Conservation (phyloP, 2,888 invertebrate species). For the Lysandra bellargus region DNA sequence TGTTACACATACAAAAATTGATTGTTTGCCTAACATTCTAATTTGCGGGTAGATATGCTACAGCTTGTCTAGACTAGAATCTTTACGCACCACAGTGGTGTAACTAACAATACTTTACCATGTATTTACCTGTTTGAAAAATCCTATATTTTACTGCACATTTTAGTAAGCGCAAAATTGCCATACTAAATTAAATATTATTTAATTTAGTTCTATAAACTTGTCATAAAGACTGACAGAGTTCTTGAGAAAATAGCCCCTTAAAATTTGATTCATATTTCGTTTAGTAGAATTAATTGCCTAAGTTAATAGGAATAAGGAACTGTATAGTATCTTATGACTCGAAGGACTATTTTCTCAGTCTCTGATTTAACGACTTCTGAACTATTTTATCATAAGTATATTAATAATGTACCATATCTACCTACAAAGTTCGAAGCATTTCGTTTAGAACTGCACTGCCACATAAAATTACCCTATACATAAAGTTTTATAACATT, state of each 20-base stretch:
- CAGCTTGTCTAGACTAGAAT: not conserved
- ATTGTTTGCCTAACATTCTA: not conserved
- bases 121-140: not conserved
- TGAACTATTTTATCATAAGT: slow-evolving; percentile 18
- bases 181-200: not conserved
- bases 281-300: not conserved
- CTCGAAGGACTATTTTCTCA: slow-evolving; percentile 4
- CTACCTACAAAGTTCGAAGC: slow-evolving; percentile 36
- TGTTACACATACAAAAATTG: slow-evolving; percentile 7
- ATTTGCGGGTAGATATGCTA: slow-evolving; percentile 23
- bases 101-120: not conserved
- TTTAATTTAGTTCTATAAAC: not conserved
- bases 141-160: not conserved
- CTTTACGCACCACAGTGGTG: not conserved
- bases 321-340: not conserved
- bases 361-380: not conserved
- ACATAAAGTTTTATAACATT: slow-evolving; percentile 52
- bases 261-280: not conserved
- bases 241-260: not conserved
- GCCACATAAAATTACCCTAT: slow-evolving; percentile 52
- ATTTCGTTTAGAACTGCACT: slow-evolving; percentile 51
- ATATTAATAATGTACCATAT: slow-evolving; percentile 14
- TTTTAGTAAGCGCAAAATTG: not conserved
- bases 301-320: not conserved
- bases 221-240: slow-evolving; percentile 8